Base-by-base conservation (phyloP, 2,888 invertebrate genomes). In the Mechanitis mazaeus region DNA sequence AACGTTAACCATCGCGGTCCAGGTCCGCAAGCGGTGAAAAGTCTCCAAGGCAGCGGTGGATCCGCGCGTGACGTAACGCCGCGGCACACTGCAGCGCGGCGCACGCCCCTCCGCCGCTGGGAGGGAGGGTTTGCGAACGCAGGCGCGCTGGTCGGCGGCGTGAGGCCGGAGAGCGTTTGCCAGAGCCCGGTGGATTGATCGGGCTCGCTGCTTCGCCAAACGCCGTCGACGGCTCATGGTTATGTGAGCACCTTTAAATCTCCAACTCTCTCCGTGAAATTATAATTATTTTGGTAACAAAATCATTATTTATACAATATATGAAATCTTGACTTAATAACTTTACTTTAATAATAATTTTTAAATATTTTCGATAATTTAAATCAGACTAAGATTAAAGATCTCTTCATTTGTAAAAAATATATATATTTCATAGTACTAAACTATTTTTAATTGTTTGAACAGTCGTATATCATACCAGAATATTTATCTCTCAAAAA, bases 71-170 rank as follows among this genome's bases (percentile, higher is more conserved):
- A 76, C 78, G 79, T 75, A 74, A 75, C 74, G 73, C 76, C 79
- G 78, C 80, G 75, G 68, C 75, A 75, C 78, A 77, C 79, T 79
- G 80, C 79, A 73, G 75, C 77, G 68, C 66, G 63, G 57, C 66
- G 66, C 61, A 67, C 54, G 50, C 56, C 63, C 68, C 65, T 59
- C 64, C 66, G 64, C 67, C 58, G 56, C 59, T 69, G 58, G 64
- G 58, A 59, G 59, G 59, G 65, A 64, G 35, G 45, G 33, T n/a
- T 54, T 33, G 45, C 56, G 63, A 58, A 46, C 64, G 65, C 60
- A 59, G 60, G 61, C 61, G 33, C 12, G 57, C 38, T 38, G 20
- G 31, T 35, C 54, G 45, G 20, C 63, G 50, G 60, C 33, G 54
- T 59, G 46, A 53, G 55, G 53, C 33, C 50, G 38, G 58, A 56